Conservation (phyloP, 2,797 vertebrate species). For the Borostomias antarcticus region DNA sequence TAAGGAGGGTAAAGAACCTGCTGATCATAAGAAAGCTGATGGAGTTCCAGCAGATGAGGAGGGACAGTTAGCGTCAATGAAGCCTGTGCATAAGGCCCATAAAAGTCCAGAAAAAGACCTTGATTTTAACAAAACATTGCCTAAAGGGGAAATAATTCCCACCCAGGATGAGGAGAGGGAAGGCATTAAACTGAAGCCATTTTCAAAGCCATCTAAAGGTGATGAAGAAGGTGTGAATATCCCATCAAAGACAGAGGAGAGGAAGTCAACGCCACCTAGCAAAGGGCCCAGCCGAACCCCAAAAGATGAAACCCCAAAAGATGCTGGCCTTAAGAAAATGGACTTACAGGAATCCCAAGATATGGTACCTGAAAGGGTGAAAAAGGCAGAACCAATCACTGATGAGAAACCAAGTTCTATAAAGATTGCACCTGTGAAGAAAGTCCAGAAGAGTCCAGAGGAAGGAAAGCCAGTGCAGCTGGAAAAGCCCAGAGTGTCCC, state of each 20-base stretch:
- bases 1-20: constrained; percentile 59
- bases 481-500: constrained; percentile 63
- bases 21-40: constrained; percentile 51
- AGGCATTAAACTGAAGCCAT: constrained; percentile 70
- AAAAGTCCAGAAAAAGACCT: constrained; percentile 59
- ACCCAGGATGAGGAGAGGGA: constrained; percentile 67
- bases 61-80: constrained; percentile 47
- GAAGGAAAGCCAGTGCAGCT: constrained; percentile 64
- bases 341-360: constrained; percentile 48
- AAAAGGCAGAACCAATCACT: constrained; percentile 43
- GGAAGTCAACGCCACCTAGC: constrained; percentile 55
- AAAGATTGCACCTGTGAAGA: constrained; percentile 53
- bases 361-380: constrained; percentile 58
- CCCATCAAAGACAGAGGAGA: constrained; percentile 58
- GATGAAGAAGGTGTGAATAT: constrained; percentile 60
- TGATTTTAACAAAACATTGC: constrained; percentile 55
- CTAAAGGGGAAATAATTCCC: constrained; percentile 67
- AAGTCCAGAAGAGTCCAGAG: constrained; percentile 64
- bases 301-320: constrained; percentile 59
- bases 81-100: constrained; percentile 56
- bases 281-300: constrained; percentile 31
- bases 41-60: constrained; percentile 51
- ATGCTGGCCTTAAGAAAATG: constrained; percentile 52
- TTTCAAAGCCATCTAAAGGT: constrained; percentile 64
- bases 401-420: constrained; percentile 57